Base-by-base conservation (phyloP, 2,113 vertebrate species). In the Cromileptes altivelis region DNA sequence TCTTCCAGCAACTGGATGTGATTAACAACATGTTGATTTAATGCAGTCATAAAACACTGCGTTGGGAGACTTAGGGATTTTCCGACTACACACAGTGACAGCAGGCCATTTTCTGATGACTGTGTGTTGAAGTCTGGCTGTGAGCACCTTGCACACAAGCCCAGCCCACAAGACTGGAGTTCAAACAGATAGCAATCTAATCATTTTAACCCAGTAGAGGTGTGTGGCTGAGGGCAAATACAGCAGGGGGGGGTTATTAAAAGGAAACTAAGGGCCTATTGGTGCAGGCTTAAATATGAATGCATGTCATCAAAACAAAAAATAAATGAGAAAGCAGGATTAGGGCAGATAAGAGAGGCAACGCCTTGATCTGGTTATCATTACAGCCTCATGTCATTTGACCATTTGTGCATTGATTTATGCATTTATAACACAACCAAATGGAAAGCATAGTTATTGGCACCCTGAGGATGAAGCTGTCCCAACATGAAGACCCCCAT, bases 151-250 rank as follows among this genome's bases (percentile, higher is more conserved):
- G 1, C 25, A 80, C 61, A 64, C 60, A 78, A 78, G 75, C 73
- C 86, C 78, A 37, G 40, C 87, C 88, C 90, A 90, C 61, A 58
- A 15, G 81, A 74, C 70, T 75, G 80, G 78, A 90, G 85, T 80
- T 85, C 86, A 91, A 21, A 70, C 10, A 72, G 81, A 91, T 90
- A 81, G 56, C 49, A 47, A 87, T 63, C 58, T 64, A 78, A 88
- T 85, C 76, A 70, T 70, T 69, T 85, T 9, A 74, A 75, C 58
- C 70, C 62, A 40, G 65, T 19, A 37, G 37, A 75, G 84, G 74
- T 70, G 76, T 82, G 64, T 49, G 67, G 30, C 49, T 67, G 50
- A 47, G 82, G 40, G 52, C 52, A 80, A 76, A 82, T 6, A 74
- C 4, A 30, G 15, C 53, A 67, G 50, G 25, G 11, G 25, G 11